phyloP scores from a whole-genome alignment of 1,140 invertebrate species.

The Drosophila azteca region DNA sequence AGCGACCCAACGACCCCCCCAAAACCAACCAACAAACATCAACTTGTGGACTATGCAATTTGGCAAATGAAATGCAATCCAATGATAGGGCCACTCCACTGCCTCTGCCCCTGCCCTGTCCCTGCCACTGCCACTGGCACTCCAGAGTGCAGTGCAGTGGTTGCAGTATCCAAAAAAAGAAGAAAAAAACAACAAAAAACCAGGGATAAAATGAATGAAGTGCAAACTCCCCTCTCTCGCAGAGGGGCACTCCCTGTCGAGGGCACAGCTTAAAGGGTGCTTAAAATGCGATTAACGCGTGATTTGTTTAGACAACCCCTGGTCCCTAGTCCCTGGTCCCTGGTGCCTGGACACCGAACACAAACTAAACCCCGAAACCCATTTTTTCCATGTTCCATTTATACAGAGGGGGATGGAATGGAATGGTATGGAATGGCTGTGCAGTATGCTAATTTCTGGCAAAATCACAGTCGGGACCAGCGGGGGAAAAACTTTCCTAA shows the following conservation, averaged over 20 bases:
- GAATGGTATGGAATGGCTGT: background rate
- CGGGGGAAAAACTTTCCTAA: background rate
- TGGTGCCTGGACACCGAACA: background rate
- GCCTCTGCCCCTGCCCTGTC: background rate
- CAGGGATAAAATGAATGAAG: slow-evolving; percentile 36
- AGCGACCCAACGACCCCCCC: background rate
- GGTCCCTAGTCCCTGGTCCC: too few species aligned
- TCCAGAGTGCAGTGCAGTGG: slow-evolving; percentile 1
- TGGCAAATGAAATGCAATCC: slow-evolving; percentile 55
- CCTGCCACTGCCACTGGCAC: slow-evolving; percentile 2
- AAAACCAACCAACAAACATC: slow-evolving; percentile 13
- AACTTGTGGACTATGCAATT: slow-evolving; percentile 49
- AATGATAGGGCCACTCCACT: slow-evolving; percentile 5
- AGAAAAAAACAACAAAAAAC: slow-evolving; percentile 17
- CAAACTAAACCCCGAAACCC: slow-evolving; percentile 26
- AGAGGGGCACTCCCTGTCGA: slow-evolving; percentile 30
- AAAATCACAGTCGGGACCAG: slow-evolving; percentile 41
- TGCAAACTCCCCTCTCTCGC: slow-evolving; percentile 18
- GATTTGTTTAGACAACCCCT: slow-evolving; percentile 56
- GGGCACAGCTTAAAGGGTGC: slow-evolving; percentile 65
- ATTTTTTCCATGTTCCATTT: slow-evolving; percentile 4
- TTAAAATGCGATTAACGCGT: slow-evolving; percentile 75
- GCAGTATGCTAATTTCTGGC: slow-evolving; percentile 69
- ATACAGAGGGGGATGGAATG: too few species aligned
- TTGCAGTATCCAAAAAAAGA: background rate